A percentile compares a stretch with the other conserved stretches of the same genome.
phyloP scores from a whole-genome alignment of 2,113 vertebrate species.

The Solea senegalensis region DNA sequence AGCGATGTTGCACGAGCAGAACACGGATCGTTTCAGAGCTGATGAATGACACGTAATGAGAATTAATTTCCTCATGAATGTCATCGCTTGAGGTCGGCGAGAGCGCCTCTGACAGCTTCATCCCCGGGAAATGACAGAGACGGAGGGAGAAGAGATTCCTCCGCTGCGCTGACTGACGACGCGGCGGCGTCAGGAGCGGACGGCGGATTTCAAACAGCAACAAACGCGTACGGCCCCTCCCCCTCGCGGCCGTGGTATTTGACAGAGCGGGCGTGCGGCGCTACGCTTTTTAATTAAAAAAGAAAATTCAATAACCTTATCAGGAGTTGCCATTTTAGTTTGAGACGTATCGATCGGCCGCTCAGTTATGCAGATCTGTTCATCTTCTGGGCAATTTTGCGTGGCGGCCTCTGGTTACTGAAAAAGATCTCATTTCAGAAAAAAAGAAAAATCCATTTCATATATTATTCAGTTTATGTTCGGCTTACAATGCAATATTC shows the following conservation, averaged over 20 bases:
- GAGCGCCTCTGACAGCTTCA: slow-evolving; percentile 48
- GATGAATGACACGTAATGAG: slow-evolving; percentile 52
- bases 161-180: slow-evolving; percentile 63
- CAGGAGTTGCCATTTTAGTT: slow-evolving; percentile 77
- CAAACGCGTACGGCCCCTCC: slow-evolving; percentile 45
- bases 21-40: slow-evolving; percentile 39
- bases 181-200: slow-evolving; percentile 34
- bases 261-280: slow-evolving; percentile 44
- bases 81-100: slow-evolving; percentile 43
- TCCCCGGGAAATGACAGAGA: slow-evolving; percentile 35
- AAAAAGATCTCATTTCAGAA: slow-evolving; percentile 66
- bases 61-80: slow-evolving; percentile 50
- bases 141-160: slow-evolving; percentile 54
- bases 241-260: slow-evolving; percentile 40
- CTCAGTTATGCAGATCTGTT: slow-evolving; percentile 78
- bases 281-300: slow-evolving; percentile 82
- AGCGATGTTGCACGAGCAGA: slow-evolving; percentile 27
- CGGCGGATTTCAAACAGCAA: slow-evolving; percentile 39
- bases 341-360: slow-evolving; percentile 73
- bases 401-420: slow-evolving; percentile 58
- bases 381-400: slow-evolving; percentile 65
- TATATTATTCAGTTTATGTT: slow-evolving; percentile 64
- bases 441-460: slow-evolving; percentile 59
- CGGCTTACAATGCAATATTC: slow-evolving; percentile 53
- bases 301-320: slow-evolving; percentile 80